Evolutionary conservation across 2,113 vertebrate genomes (phyloP).

Genomic region (Ibidorhyncha struthersii): DNA sequence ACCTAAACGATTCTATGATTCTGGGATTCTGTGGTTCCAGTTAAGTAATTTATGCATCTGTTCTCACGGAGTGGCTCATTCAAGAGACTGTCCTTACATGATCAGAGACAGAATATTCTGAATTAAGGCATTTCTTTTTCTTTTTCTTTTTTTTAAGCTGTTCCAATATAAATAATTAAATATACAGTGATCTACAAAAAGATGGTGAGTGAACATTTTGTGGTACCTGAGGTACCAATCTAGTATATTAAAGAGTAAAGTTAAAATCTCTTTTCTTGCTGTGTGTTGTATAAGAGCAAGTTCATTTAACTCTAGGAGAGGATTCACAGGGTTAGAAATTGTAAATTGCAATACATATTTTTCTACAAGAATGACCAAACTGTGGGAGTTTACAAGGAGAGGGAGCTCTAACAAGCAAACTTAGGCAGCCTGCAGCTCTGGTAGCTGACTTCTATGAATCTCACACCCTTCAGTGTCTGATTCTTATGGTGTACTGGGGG

Average conservation of each 20-base stretch:
- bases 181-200: neutral
- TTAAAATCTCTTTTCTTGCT: neutral
- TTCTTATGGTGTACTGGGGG: neutral
- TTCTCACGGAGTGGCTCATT: neutral
- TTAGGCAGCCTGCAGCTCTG: neutral
- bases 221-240: neutral
- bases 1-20: too few relatives aligned
- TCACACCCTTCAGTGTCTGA: neutral
- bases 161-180: neutral
- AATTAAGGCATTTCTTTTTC: neutral
- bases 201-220: neutral
- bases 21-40: too few relatives aligned
- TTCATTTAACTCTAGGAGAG: neutral
- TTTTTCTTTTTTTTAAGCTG: neutral
- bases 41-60: neutral
- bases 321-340: neutral
- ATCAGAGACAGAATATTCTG: neutral
- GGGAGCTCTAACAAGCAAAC: neutral
- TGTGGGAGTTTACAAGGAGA: neutral
- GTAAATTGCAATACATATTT: neutral
- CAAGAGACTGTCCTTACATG: neutral
- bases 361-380: neutral
- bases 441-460: neutral
- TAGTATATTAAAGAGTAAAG: neutral
- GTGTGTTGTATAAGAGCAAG: rapidly evolving